Evolutionary conservation across 2,888 invertebrate species (phyloP), one percentile per base, ranked within the genome.

Genomic region (Eurytoma adleriae): DNA sequence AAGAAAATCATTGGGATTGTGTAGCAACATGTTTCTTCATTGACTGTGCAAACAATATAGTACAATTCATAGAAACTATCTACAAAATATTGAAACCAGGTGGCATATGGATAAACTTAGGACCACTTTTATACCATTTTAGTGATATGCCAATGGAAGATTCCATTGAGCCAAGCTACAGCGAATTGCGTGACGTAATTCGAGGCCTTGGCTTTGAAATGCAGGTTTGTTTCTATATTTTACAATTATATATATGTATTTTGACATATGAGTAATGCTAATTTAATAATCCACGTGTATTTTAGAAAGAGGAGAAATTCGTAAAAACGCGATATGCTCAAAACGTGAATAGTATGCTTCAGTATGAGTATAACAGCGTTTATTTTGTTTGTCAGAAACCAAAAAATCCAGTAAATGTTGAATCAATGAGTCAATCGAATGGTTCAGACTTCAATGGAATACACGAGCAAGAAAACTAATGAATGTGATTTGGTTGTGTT

Each of bases 21-120:
- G 95, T 99, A 0, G 96, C 97, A 0, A 98, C 99, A 0, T 98
- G 99, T 85, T 99, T 99, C 92, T 99, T 99, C 91, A 96, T 99
- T 77, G 99, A 99, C 91, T 99, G 99, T 87, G 99, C 99, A 0
- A 96, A 97, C 80, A 99, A 99, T 90, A 95, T 99, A 20, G 95
- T 99, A 3, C 96, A 96, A 87, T 99, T 99, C 88, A 95, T 99
- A 52, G 98, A 99, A 92, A 94, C 96, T 68, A 99, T 99, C 89
- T 96, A 95, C 91, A 93, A 94, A 86, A 97, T 99, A 85, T 91
- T 99, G 10, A 96, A 96, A 88, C 97, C 98, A 0, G 98, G 96
- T 0, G 97, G 97, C 0, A 92, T 94, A 84, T 97, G 97, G 97
- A 93, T 97, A 83, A 97, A 97, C 90, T 91, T 97, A 78, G 97